Evolutionary conservation across 2,113 vertebrate species (phyloP), one percentile per base, ranked within the genome.

Genomic region (Clinocottus analis): DNA sequence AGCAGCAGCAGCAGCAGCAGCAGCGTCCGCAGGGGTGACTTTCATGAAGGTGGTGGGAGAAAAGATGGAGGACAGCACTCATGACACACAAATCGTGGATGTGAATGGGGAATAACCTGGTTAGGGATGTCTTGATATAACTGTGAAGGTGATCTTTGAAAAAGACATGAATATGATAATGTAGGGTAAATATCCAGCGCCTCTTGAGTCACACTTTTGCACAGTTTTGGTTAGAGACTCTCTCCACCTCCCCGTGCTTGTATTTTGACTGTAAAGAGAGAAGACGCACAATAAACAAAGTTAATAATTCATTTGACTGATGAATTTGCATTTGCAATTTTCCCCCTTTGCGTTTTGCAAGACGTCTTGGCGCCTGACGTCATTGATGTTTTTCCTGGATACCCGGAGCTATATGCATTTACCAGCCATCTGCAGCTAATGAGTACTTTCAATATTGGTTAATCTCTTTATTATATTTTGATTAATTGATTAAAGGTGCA

Each of bases 1-100:
- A 23, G 41, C 51, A n/a, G 35, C 7, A n/a, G n/a, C n/a, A 61
- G 47, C 69, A 66, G 68, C 68, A 25, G 51, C 56, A 23, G 41
- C 51, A n/a, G 35, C 7, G 80, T 79, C 77, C 74, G 79, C 69
- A 35, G 66, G 87, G 79, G 84, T 78, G 80, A 86, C 73, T 80
- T 77, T 72, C 61, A 45, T 55, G 65, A 80, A 55, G 55, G 55
- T n/a, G 58, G 66, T 43, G 3, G 41, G 35, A 12, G 45, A 33
- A 47, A 45, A 61, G 47, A 85, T 45, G 68, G 33, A 81, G 69
- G 51, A 29, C 71, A 53, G 23, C 11, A 19, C 37, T 55, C 37
- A 51, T 37, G 62, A 60, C 58, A 65, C 17, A 43, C 69, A 79
- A n/a, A 56, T 84, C 64, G 65, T 82, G 55, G 77, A 75, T 77